Evolutionary conservation across 2,888 invertebrate genomes (phyloP).

Genomic region (Ametastegia equiseti): DNA sequence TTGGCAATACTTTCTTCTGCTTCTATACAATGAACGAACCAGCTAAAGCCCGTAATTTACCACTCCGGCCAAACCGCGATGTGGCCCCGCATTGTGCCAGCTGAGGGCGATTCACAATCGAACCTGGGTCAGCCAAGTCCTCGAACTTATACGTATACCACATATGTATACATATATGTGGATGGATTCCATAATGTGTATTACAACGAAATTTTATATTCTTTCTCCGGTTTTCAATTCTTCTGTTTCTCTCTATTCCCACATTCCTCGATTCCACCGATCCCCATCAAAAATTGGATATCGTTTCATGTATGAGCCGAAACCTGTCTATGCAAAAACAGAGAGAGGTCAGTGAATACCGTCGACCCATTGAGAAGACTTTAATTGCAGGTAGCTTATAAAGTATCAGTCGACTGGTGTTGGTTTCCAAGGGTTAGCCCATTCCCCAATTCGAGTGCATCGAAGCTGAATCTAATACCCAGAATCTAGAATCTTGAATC

Average conservation of each 20-base stretch:
- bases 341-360: background rate
- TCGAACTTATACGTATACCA: too few species aligned
- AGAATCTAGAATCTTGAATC: background rate
- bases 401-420: slow-evolving; percentile 13
- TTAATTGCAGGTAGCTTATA: slow-evolving; percentile 15
- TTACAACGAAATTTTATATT: too few species aligned
- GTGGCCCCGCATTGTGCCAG: slow-evolving; percentile 12
- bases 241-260: too few species aligned
- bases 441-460: background rate
- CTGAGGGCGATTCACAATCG: background rate
- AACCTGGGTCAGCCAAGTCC: background rate
- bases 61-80: background rate
- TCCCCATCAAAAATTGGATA: too few species aligned
- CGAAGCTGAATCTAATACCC: background rate
- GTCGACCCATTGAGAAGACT: background rate
- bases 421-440: slow-evolving; percentile 1
- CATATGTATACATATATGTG: too few species aligned
- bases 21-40: slow-evolving; percentile 16
- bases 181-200: background rate
- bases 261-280: too few species aligned
- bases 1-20: slow-evolving; percentile 37
- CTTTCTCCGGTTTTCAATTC: too few species aligned
- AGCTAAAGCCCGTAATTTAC: slow-evolving; percentile 32
- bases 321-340: background rate
- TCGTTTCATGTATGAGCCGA: background rate